Conservation (phyloP, 2,888 invertebrate genomes). For the Lepidocyrtinus sp. region DNA sequence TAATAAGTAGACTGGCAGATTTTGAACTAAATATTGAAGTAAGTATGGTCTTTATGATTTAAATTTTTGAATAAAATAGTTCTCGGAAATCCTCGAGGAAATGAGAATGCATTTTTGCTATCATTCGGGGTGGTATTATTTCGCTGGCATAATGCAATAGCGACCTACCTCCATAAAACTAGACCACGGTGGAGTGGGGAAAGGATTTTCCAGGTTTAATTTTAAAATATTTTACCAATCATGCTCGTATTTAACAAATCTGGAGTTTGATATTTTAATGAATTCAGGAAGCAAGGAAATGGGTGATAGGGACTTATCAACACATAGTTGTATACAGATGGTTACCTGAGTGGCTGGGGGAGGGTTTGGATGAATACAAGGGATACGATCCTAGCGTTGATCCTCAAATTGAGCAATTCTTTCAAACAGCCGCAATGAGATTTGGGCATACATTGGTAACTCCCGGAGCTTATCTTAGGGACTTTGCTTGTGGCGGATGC, state of each 20-base stretch:
- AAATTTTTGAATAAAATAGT: slow-evolving; percentile 71
- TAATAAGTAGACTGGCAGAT: slow-evolving; percentile 72
- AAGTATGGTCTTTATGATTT: slow-evolving; percentile 1
- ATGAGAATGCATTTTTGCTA: slow-evolving; percentile 76
- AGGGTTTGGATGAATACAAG: slow-evolving; percentile 70
- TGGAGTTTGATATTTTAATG: neutral
- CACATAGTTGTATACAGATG: slow-evolving; percentile 75
- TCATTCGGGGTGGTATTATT: slow-evolving; percentile 76
- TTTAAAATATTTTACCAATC: neutral
- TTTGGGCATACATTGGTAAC: slow-evolving; percentile 76
- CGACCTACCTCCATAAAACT: slow-evolving; percentile 71
- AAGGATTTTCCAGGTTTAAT: slow-evolving; percentile 73
- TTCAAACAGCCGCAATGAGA: slow-evolving; percentile 78
- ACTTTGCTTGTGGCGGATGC: slow-evolving; percentile 73
- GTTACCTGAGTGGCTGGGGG: slow-evolving; percentile 74
- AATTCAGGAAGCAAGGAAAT: slow-evolving; percentile 75
- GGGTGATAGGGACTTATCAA: slow-evolving; percentile 76
- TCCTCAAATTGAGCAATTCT: slow-evolving; percentile 78
- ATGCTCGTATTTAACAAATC: neutral
- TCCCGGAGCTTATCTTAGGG: slow-evolving; percentile 75
- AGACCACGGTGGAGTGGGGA: slow-evolving; percentile 74
- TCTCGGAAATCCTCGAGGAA: slow-evolving; percentile 76
- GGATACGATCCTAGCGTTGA: slow-evolving; percentile 74
- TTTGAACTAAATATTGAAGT: neutral
- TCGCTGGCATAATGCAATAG: slow-evolving; percentile 76